Percentiles rank a stretch among this genome's conserved stretches.
Conservation (phyloP, 2,113 vertebrate species). For the Heliornis fulica region DNA sequence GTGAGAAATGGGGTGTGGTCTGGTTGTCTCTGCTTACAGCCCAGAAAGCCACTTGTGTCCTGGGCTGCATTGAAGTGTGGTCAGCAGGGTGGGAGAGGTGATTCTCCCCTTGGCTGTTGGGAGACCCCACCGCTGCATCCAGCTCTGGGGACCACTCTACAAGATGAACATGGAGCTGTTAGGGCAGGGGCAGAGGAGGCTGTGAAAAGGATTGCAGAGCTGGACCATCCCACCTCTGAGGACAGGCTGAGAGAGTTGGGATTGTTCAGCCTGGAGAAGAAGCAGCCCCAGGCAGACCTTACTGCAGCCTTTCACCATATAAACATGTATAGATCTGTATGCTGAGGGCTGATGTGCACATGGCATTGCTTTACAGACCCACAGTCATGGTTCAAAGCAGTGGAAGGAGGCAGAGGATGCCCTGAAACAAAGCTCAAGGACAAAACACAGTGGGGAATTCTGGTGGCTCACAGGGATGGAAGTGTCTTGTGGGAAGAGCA, state of each 20-base stretch:
- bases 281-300: not conserved
- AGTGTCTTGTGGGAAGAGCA: not conserved
- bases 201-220: too few species aligned
- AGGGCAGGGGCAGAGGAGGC: not conserved
- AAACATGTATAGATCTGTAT: not conserved
- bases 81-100: too few species aligned
- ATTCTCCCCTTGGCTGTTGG: not conserved
- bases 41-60: not conserved
- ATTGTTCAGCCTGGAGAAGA: not conserved
- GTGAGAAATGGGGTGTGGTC: not conserved
- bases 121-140: too few species aligned
- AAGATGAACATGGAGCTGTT: too few species aligned
- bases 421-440: not conserved
- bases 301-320: not conserved
- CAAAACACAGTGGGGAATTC: not conserved
- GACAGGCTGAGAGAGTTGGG: too few species aligned
- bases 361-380: not conserved
- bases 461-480: not conserved
- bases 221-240: too few species aligned
- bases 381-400: not conserved
- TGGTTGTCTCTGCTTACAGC: too few species aligned
- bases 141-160: not conserved
- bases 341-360: not conserved
- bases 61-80: not conserved
- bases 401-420: not conserved